These are phyloP conservation scores for Aethes cnicana DNA, from an alignment of 2,888 invertebrate species.

Conservation along the genomic window DNA sequence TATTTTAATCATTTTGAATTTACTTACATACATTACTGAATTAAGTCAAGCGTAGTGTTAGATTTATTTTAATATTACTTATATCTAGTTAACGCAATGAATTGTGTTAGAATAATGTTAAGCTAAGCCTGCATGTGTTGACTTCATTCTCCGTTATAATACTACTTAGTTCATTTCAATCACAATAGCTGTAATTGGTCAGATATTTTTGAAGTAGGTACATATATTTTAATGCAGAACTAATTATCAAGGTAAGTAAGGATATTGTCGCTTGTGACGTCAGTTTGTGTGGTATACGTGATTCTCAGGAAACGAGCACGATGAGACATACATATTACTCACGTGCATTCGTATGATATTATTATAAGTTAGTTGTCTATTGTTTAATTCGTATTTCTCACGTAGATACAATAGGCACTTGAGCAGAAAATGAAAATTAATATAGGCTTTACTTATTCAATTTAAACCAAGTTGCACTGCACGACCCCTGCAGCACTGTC, in stretches of 20 bases:
- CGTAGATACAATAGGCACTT: conserved; percentile 16
- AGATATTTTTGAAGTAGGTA: no score
- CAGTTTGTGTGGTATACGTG: neutral
- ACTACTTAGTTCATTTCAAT: no score
- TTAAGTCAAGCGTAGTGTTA: conserved; percentile 22
- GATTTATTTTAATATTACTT: conserved; percentile 10
- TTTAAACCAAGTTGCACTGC: neutral
- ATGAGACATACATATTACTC: conserved; percentile 20
- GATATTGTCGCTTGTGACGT: conserved; percentile 1
- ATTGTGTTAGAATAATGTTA: no score
- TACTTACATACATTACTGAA: conserved; percentile 2
- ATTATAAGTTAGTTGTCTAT: conserved; percentile 21
- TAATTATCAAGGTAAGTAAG: conserved; percentile 14
- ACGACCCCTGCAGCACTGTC: conserved; percentile 19
- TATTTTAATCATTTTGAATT: neutral
- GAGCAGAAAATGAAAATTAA: conserved; percentile 40
- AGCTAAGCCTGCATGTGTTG: neutral
- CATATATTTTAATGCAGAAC: neutral
- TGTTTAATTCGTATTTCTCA: neutral
- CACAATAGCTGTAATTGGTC: no score
- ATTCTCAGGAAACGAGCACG: conserved; percentile 4
- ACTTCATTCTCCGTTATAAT: neutral
- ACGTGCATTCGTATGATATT: conserved; percentile 26
- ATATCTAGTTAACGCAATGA: neutral
- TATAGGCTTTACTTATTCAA: conserved; percentile 5